Base-by-base conservation (phyloP, 2,797 vertebrate species). In the Coregonus sp. region DNA sequence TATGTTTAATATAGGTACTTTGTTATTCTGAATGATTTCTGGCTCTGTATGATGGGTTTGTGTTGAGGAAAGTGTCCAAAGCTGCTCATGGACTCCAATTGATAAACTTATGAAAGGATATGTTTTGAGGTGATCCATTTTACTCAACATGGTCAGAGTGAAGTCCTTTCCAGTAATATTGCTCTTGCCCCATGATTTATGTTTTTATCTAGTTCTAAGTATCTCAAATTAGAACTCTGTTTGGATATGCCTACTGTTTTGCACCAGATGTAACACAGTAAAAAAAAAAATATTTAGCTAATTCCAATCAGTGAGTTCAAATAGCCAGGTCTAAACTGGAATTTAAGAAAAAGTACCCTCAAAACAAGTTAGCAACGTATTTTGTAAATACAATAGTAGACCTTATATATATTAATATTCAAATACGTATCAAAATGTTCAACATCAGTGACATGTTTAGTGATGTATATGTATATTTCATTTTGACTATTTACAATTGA, bases 311-410 rank as follows among this genome's bases (percentile, higher is more conserved):
- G 35, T 74, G 35, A 74, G 35, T 74, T 74, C 72, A 74, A 63
- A 65, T 37, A 74, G 56, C 59, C 56, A 65, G 37, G 59, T 18
- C 72, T 63, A 47, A 61, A 65, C 56, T 74, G 72, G 56, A 61
- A 59, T 25, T 65, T 20, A 29, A 40, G 35, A 16, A 29, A 47
- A 74, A 7, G 4, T 63, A 61, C 54, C 33, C 56, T 61, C 33
- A 40, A 35, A 35, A 74, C 72, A 63, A 5, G n/a, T 63, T 74
- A 74, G 59, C 35, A n/a, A 74, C 47, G 35, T 74, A 63, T 47
- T 74, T 74, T 74, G 72, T 74, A 74, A 74, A 74, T 74, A 74
- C 59, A 65, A 65, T 25, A 63, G 56, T 20, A 74, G 72, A 59
- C 71, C 51, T 72, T 20, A 74, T 47, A 33, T 74, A 65, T 74